Evolutionary conservation across 30 jellyfish, hydroid and myxozoan species (phyloP), one percentile per base, ranked within the genome.

Genomic region (Sanderia malayensis): DNA sequence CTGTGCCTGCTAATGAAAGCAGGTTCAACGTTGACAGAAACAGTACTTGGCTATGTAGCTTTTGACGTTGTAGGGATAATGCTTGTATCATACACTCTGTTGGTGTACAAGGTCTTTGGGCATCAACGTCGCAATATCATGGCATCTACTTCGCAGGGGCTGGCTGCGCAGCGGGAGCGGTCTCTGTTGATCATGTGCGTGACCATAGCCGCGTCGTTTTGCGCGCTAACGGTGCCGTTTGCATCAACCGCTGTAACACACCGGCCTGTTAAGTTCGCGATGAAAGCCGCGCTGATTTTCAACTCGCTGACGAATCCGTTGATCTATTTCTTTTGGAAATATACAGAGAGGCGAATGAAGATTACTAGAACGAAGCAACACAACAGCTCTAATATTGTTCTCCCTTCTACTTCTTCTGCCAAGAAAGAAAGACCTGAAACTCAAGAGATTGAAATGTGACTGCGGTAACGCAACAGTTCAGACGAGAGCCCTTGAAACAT

Each of bases 251-350:
- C 85, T 0, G 67, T 73, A n/a, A 61, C 68, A 0, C 75, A 73
- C 13, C 4, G 27, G n/a, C 34, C 32, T 2, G 85, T 30, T 26
- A 18, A n/a, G 26, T 59, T 73, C 29, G 22, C 52, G 9, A 59
- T 31, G 31, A 73, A 9, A 20, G 63, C 58, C 11, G 32, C 71
- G 4, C 20, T 73, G 27, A 63, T 73, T 30, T 44, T 59, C 15
- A 73, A 73, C 28, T 73, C 85, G n/a, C 58, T 73, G 28, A 58
- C 58, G 22, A 73, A 73, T 76, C 85, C 85, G 10, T 24, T 37
- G 19, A 44, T 73, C n/a, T 73, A 73, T 25, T 73, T 73, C 76
- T 73, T 73, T 30, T 73, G 85, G 85, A 34, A 27, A 34, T 59
- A 49, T 29, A 26, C 58, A 1, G 76, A 73, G 55, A 21, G 52